These are phyloP conservation scores for Sebastes hopkinsi DNA, from an alignment of 2,797 vertebrate genomes.

Conservation along the genomic window DNA sequence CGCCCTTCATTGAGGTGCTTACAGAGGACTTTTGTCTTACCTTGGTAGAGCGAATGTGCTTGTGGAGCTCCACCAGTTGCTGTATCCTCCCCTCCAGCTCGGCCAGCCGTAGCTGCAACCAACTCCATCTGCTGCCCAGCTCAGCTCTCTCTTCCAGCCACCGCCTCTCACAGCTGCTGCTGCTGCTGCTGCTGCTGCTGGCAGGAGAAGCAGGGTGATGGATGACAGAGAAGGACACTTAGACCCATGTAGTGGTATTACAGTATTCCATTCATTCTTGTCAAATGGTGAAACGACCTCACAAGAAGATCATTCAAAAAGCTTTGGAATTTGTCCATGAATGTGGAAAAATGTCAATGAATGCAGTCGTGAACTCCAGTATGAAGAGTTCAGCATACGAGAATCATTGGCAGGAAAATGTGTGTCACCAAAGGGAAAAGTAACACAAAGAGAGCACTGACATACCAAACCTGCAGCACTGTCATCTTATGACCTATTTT, in stretches of 20 bases:
- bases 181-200: slow-evolving; percentile 13
- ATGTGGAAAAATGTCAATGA: not conserved
- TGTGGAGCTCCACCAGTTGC: slow-evolving; percentile 86
- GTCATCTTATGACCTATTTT: slow-evolving; percentile 35
- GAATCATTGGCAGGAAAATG: not conserved
- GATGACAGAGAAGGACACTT: slow-evolving; percentile 12
- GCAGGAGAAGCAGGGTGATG: slow-evolving; percentile 1
- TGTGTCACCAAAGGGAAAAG: not conserved
- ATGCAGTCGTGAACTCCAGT: not conserved
- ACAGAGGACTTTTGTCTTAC: slow-evolving; percentile 74
- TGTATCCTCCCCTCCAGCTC: slow-evolving; percentile 91
- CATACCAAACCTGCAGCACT: not conserved
- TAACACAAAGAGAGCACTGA: not conserved
- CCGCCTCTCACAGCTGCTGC: slow-evolving; percentile 80
- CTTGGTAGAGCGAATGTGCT: slow-evolving; percentile 88
- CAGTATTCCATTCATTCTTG: not conserved
- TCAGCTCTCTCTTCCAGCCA: slow-evolving; percentile 90
- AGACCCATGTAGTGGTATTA: not conserved
- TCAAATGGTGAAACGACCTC: not conserved
- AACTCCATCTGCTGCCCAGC: slow-evolving; percentile 92
- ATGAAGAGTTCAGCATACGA: not conserved
- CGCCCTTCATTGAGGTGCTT: not conserved
- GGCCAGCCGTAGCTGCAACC: slow-evolving; percentile 92
- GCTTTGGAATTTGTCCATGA: not conserved
- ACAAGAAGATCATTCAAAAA: not conserved